Evolutionary conservation across 2,797 vertebrate genomes (phyloP).

Genomic region (Hoplostethus mediterraneus): DNA sequence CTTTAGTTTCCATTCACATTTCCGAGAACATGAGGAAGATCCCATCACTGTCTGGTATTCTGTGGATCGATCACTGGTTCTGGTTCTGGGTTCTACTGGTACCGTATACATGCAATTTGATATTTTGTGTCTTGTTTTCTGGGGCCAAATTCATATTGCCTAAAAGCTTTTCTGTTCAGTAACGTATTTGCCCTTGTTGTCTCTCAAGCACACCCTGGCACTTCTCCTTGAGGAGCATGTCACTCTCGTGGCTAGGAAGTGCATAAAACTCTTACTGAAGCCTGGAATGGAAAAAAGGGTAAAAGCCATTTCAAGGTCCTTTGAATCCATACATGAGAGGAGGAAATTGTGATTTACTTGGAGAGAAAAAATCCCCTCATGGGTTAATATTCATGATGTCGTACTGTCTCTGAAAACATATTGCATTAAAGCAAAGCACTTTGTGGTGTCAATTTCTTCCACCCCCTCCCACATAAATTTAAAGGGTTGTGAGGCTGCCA

Average conservation of each 20-base stretch:
- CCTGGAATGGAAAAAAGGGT: conserved; percentile 1
- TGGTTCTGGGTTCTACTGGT: too few species aligned
- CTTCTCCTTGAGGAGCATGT: conserved; percentile 3
- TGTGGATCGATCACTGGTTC: too few species aligned
- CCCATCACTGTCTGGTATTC: too few species aligned
- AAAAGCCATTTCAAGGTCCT: conserved; percentile 29
- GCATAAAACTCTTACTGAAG: conserved; percentile 1
- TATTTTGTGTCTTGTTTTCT: background rate
- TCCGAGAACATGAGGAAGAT: too few species aligned
- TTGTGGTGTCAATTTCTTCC: conserved; percentile 6
- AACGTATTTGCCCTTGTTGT: background rate
- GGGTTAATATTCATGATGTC: background rate
- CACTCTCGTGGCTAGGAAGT: background rate
- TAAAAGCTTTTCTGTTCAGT: background rate
- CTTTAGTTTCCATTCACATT: too few species aligned
- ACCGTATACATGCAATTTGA: background rate
- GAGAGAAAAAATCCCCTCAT: background rate
- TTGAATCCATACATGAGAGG: background rate
- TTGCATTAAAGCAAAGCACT: conserved; percentile 1
- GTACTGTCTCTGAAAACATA: background rate
- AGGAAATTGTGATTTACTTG: background rate
- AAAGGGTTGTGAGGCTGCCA: conserved; percentile 34
- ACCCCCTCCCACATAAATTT: conserved; percentile 18
- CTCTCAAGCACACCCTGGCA: background rate
- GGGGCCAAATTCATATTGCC: background rate